Conservation (phyloP, 1,140 invertebrate genomes). For the Bicyclus anynana region DNA sequence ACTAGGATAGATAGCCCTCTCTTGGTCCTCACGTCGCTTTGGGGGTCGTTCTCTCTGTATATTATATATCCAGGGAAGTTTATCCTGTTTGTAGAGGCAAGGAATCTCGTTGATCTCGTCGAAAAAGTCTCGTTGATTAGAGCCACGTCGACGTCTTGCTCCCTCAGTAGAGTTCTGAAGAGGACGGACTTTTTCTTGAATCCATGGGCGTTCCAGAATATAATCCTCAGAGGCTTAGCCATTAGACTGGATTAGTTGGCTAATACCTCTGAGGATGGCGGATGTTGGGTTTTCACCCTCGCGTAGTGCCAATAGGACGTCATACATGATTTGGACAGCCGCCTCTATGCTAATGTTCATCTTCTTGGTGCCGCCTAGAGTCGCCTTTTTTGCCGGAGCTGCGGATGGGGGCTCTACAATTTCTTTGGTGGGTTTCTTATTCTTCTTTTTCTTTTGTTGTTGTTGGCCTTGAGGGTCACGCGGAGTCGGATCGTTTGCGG, state of each 20-base stretch:
- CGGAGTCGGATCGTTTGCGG: not conserved
- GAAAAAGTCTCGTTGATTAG: not conserved
- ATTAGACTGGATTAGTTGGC: not conserved
- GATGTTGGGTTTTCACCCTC: not conserved
- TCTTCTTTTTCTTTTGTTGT: not conserved
- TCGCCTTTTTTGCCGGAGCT: not conserved
- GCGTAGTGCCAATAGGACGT: not conserved
- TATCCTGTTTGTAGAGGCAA: too few relatives aligned
- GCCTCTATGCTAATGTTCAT: not conserved
- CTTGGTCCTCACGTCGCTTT: not conserved
- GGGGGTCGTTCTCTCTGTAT: not conserved
- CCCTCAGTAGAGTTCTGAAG: constrained; percentile 4
- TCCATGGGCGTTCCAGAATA: constrained; percentile 19
- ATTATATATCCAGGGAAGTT: not conserved
- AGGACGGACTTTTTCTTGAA: not conserved
- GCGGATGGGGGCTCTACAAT: not conserved
- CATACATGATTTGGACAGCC: not conserved
- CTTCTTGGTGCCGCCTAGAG: not conserved
- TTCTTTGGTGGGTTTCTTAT: not conserved
- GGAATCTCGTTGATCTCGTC: too few relatives aligned
- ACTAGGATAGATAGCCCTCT: not conserved
- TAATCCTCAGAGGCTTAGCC: not conserved
- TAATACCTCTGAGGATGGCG: not conserved
- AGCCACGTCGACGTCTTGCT: not conserved
- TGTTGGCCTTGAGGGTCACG: not conserved